A percentile compares a stretch with the other conserved stretches of the same genome.
phyloP scores from a whole-genome alignment of 1,140 invertebrate species.

The Camponotus vicinus region DNA sequence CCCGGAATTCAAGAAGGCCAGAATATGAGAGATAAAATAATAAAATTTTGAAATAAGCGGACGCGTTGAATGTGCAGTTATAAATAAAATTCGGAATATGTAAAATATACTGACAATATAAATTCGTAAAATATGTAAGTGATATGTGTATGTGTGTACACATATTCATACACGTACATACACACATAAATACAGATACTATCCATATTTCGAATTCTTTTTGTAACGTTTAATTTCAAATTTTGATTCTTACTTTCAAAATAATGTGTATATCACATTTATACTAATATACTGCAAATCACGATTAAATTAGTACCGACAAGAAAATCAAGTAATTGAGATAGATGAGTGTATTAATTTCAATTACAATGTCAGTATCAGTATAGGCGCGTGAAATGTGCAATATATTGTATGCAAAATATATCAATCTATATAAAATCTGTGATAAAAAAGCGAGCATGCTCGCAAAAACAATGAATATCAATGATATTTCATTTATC shows the following conservation, averaged over 20 bases:
- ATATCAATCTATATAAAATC: neutral
- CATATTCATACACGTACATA: neutral
- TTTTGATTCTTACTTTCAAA: neutral
- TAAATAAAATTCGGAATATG: neutral
- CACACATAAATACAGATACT: neutral
- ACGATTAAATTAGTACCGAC: slow-evolving; percentile 19
- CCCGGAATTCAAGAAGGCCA: neutral
- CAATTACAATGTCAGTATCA: slow-evolving; percentile 32
- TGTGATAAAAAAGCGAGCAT: neutral
- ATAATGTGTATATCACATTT: neutral
- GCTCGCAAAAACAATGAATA: neutral
- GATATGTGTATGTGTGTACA: no score
- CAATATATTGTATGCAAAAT: slow-evolving; percentile 10
- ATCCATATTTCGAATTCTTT: neutral
- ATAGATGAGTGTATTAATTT: slow-evolving; percentile 40
- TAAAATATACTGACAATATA: neutral
- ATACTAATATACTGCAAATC: slow-evolving; percentile 26
- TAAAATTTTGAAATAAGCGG: slow-evolving; percentile 1
- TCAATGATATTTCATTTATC: slow-evolving; percentile 9
- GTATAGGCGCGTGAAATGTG: neutral
- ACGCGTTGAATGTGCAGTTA: neutral
- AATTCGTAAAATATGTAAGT: slow-evolving; percentile 4
- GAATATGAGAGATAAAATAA: slow-evolving; percentile 7
- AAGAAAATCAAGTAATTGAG: slow-evolving; percentile 37
- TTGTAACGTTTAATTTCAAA: neutral